Conservation (phyloP, 92 coral and sea anemone species). For the Nematostella vectensis region DNA sequence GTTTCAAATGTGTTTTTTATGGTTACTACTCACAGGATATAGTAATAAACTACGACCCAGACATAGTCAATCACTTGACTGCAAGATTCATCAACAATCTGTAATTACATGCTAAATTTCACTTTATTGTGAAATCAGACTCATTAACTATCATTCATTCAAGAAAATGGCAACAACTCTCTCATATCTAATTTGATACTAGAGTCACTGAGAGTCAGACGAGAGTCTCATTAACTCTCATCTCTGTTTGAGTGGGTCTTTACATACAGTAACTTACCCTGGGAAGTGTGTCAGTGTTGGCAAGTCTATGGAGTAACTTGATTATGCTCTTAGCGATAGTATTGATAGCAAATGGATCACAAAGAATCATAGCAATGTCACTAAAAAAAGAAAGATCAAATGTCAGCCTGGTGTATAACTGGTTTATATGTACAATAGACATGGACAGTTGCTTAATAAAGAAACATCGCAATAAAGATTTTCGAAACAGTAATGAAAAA, state of each 20-base stretch:
- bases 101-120: too few relatives aligned
- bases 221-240: background rate
- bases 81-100: constrained; percentile 5
- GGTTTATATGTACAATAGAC: too few relatives aligned
- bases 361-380: constrained; percentile 94
- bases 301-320: constrained; percentile 73
- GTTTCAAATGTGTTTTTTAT: background rate
- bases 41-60: background rate
- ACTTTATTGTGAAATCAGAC: too few relatives aligned
- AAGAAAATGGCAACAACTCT: too few relatives aligned
- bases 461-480: too few relatives aligned
- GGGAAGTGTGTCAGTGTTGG: constrained; percentile 69
- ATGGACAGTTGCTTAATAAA: too few relatives aligned
- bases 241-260: background rate
- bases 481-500: too few relatives aligned
- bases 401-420: too few relatives aligned
- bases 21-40: background rate
- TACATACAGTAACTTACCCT: constrained; percentile 45
- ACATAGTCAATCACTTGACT: too few relatives aligned
- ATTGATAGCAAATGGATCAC: constrained; percentile 97
- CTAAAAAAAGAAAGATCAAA: constrained; percentile 32
- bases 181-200: too few relatives aligned
- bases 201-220: constrained; percentile 4
- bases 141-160: too few relatives aligned
- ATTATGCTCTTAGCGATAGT: constrained; percentile 86